phyloP scores from a whole-genome alignment of 2,797 vertebrate genomes.

The Cottoperca gobio region DNA sequence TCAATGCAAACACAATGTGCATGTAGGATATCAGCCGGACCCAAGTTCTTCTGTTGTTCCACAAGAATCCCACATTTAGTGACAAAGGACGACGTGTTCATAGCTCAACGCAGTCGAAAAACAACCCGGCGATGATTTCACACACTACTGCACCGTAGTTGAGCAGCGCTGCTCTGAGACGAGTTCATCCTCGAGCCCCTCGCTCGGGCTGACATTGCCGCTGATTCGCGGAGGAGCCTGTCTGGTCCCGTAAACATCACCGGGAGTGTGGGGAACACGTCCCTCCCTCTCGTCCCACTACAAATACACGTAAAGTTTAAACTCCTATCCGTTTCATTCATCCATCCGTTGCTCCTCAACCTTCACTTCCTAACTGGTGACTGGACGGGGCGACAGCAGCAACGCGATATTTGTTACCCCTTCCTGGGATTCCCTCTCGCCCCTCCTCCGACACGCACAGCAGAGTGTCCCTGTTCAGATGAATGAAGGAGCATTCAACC shows the following conservation, averaged over 20 bases:
- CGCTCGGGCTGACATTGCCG: constrained; percentile 50
- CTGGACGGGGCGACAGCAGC: constrained; percentile 47
- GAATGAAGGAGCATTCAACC: constrained; percentile 39
- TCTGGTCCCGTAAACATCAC: constrained; percentile 42
- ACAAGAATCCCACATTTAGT: constrained; percentile 14
- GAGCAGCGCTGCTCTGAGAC: constrained; percentile 34
- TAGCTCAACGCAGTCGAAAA: background rate
- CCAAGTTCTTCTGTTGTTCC: constrained; percentile 22
- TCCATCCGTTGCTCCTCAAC: background rate
- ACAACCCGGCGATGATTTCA: constrained; percentile 6
- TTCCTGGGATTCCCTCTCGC: constrained; percentile 75
- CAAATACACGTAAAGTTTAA: background rate
- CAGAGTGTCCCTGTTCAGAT: background rate
- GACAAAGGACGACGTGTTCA: constrained; percentile 44
- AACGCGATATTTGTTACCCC: constrained; percentile 76
- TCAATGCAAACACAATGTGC: constrained; percentile 2
- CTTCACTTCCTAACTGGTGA: constrained; percentile 42
- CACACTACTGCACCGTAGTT: constrained; percentile 26
- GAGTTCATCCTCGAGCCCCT: constrained; percentile 35
- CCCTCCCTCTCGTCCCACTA: background rate
- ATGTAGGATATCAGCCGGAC: background rate
- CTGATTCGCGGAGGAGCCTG: constrained; percentile 45
- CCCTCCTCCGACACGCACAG: constrained; percentile 45
- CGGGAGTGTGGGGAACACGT: background rate
- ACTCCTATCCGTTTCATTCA: constrained; percentile 22